Conservation (phyloP, 92 coral and sea anemone genomes). For the Metridium senile region DNA sequence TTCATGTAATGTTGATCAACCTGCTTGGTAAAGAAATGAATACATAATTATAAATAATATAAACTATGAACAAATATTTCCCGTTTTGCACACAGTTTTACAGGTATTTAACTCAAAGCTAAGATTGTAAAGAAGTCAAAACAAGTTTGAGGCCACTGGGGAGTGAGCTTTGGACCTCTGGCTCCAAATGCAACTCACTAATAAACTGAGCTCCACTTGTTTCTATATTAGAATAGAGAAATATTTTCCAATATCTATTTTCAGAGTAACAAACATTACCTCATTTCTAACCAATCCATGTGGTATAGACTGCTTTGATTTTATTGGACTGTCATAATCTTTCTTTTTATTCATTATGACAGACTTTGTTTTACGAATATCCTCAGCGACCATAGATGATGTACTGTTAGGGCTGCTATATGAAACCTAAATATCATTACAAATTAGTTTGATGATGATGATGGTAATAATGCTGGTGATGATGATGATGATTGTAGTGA, state of each 20-base stretch:
- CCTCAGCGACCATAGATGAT: conserved; percentile 73
- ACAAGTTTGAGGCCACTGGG: too few relatives aligned
- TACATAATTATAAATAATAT: not conserved
- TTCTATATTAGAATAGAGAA: too few relatives aligned
- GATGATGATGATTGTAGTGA: not conserved
- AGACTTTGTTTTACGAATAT: conserved; percentile 79
- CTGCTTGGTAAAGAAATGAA: not conserved
- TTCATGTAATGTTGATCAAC: conserved; percentile 29
- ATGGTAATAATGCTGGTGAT: not conserved
- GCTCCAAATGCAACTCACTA: too few relatives aligned
- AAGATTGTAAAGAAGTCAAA: too few relatives aligned
- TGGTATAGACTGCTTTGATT: conserved; percentile 48
- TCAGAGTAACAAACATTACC: conserved; percentile 26
- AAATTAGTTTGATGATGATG: not conserved
- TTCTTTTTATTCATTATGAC: conserved; percentile 79
- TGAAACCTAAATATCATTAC: not conserved
- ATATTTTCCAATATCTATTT: too few relatives aligned
- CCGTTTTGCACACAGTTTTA: too few relatives aligned
- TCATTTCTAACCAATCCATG: conserved; percentile 45
- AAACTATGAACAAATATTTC: too few relatives aligned
- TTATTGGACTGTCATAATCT: conserved; percentile 63
- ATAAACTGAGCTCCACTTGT: too few relatives aligned
- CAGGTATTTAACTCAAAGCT: too few relatives aligned
- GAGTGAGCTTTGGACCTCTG: too few relatives aligned
- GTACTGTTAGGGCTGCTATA: conserved; percentile 15